Evolutionary conservation across 2,888 invertebrate species (phyloP).

Genomic region (Chesias legatella): DNA sequence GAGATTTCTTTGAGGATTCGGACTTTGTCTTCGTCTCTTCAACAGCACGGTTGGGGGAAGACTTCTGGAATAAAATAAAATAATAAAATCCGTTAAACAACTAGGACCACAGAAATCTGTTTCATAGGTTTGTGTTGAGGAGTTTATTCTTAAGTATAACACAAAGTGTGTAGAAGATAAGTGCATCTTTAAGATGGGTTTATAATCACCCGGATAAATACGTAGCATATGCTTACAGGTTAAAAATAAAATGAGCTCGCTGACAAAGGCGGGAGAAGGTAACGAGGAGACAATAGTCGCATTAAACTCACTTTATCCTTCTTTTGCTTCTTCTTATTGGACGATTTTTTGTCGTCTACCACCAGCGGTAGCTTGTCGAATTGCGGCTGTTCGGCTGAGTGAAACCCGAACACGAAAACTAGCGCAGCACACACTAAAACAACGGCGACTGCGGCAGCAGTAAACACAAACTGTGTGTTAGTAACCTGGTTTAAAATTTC

Average conservation of each 20-base stretch:
- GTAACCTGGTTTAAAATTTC: constrained; percentile 81
- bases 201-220: constrained; percentile 42
- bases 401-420: constrained; percentile 89
- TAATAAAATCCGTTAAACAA: background rate
- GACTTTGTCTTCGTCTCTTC: constrained; percentile 81
- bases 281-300: constrained; percentile 34
- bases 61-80: constrained; percentile 67
- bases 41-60: constrained; percentile 82
- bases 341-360: constrained; percentile 84
- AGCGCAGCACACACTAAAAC: constrained; percentile 86
- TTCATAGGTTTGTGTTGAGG: background rate
- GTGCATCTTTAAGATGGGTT: constrained; percentile 18
- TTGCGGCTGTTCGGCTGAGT: constrained; percentile 89
- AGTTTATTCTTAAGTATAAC: constrained; percentile 6
- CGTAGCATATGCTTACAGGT: constrained; percentile 65
- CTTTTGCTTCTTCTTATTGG: constrained; percentile 83
- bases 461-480: constrained; percentile 78
- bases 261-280: constrained; percentile 44
- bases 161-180: constrained; percentile 1
- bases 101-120: background rate
- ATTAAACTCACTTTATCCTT: constrained; percentile 84
- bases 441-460: constrained; percentile 80
- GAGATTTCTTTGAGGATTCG: constrained; percentile 80
- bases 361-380: constrained; percentile 85
- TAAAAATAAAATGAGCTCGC: constrained; percentile 76